Evolutionary conservation across 2,888 invertebrate species (phyloP), one percentile per base, ranked within the genome.

Genomic region (Caenorhabditis auriculariae): DNA sequence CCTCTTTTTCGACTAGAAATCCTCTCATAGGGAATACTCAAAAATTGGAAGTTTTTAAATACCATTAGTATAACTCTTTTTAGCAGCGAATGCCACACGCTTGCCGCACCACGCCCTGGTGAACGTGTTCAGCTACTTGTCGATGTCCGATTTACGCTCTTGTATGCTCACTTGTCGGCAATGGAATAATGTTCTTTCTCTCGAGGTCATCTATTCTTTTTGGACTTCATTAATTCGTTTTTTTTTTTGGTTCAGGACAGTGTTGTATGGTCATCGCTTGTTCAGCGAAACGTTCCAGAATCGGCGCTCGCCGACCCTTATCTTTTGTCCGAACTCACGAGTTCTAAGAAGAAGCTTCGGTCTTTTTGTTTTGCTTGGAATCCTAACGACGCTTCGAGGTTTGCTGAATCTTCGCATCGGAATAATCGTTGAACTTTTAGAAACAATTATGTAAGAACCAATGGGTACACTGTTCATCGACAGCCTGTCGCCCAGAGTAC

Each of bases 401-500:
- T 46, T n/a, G 29, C 15, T 9, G 35, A 35, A 35, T 12, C 9
- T 35, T 35, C 35, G n/a, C 15, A 35, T 35, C 9, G 35, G 35
- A 15, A 35, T n/a, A n/a, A n/a, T n/a, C n/a, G n/a, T n/a, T n/a
- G 6, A 41, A 41, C 41, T 50, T 56, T 44, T 47, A 74, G 92
- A 82, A 94, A 98, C 85, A 90, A 95, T 82, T 95, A 91, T 83
- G 90, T 96, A 52, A 94, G 93, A 85, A 89, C 91, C 26, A 94
- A 93, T 85, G 94, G 93, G 67, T 96, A 96, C 83, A 96, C 96
- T 21, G 85, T 96, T 77, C 96, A 96, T 85, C 88, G 96, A 82
- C 94, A 95, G 84, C 96, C 96, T 44, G 92, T 98, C 47, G 96
- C 96, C 38, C 96, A 96, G 85, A 94, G 93, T 84, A 96, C 95